These are phyloP conservation scores for Cynoglossus semilaevis DNA, from an alignment of 2,113 vertebrate species.

Conservation along the genomic window DNA sequence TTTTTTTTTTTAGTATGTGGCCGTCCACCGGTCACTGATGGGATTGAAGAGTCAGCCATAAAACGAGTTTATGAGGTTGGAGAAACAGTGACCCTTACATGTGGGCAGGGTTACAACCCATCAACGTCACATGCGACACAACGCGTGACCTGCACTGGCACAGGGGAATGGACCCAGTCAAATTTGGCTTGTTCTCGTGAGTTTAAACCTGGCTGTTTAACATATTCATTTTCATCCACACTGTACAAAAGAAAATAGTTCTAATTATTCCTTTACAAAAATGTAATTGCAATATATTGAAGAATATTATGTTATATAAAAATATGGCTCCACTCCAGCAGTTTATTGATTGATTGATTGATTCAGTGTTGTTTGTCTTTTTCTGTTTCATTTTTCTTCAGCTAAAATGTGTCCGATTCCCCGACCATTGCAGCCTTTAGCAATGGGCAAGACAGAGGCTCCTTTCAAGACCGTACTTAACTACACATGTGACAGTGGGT, in stretches of 20 bases:
- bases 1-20: slow-evolving; percentile 76
- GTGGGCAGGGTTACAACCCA: slow-evolving; percentile 73
- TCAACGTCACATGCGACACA: slow-evolving; percentile 35
- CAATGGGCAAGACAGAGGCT: slow-evolving; percentile 71
- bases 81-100: slow-evolving; percentile 74
- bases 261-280: not conserved
- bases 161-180: slow-evolving; percentile 75
- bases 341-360: no score
- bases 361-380: not conserved
- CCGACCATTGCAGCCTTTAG: slow-evolving; percentile 61
- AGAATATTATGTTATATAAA: no score
- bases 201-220: slow-evolving; percentile 42
- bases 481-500: slow-evolving; percentile 84
- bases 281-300: no score
- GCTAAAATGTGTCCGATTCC: slow-evolving; percentile 79
- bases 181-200: slow-evolving; percentile 80
- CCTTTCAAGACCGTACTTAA: slow-evolving; percentile 75
- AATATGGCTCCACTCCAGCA: no score
- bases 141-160: slow-evolving; percentile 70
- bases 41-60: slow-evolving; percentile 58
- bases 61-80: slow-evolving; percentile 75
- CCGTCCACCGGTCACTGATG: slow-evolving; percentile 70
- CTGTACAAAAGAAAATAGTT: no score
- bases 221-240: not conserved
- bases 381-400: slow-evolving; percentile 40